Evolutionary conservation across 2,888 invertebrate species (phyloP).

Genomic region (Branchipolynoe longqiensis): DNA sequence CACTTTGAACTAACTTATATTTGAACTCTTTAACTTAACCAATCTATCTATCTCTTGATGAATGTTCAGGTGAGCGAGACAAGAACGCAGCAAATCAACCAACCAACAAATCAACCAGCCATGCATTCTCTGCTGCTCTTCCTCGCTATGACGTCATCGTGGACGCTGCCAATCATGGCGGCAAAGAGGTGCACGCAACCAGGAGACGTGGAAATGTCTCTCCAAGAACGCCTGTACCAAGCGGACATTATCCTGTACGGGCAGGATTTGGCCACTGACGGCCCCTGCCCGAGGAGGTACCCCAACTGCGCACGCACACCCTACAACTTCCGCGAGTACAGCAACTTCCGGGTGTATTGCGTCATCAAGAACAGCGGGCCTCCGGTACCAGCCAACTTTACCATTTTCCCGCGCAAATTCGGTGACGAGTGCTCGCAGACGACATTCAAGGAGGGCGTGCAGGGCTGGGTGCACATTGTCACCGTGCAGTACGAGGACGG

Average conservation of each 20-base stretch:
- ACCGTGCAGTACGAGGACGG: conserved; percentile 8
- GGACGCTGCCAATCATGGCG: neutral
- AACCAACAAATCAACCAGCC: too few species aligned
- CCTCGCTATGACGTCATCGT: conserved; percentile 1
- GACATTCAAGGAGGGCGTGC: neutral
- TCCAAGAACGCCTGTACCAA: conserved; percentile 44
- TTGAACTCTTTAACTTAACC: too few species aligned
- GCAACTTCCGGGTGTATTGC: conserved; percentile 38
- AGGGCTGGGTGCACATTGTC: conserved; percentile 32
- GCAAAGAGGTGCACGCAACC: conserved; percentile 16
- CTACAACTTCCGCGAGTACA: conserved; percentile 4
- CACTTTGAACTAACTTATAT: too few species aligned
- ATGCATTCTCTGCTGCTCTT: too few species aligned
- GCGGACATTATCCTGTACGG: conserved; percentile 38
- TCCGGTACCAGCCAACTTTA: conserved; percentile 15
- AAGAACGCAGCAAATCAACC: too few species aligned
- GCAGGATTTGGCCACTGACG: neutral
- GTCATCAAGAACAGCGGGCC: conserved; percentile 12
- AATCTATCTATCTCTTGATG: too few species aligned
- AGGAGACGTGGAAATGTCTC: conserved; percentile 8
- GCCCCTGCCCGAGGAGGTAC: neutral
- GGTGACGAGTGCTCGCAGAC: conserved; percentile 4
- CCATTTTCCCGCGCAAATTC: conserved; percentile 17
- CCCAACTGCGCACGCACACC: neutral
- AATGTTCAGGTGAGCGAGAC: too few species aligned